Base-by-base conservation (phyloP, 1,140 invertebrate species). In the Chlorops oryzae region DNA sequence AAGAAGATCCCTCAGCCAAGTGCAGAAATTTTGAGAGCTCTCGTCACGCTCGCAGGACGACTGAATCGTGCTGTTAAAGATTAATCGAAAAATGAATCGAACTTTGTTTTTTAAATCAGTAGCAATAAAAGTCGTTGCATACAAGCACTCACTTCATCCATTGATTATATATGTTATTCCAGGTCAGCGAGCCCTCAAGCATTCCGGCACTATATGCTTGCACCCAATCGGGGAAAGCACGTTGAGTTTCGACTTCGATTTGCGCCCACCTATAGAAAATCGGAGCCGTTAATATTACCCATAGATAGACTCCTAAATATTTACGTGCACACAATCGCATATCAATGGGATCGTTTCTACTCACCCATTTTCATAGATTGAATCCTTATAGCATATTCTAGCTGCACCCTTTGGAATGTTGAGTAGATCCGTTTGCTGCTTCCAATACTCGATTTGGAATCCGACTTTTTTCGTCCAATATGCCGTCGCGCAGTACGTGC, bases 171-270 rank as follows among this genome's bases (percentile, higher is more conserved):
- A 94, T 92, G 22, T 91, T 75, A 55, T 86, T 82, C 80, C 84
- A 86, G 3, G 88, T 90, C 1, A 90, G 65, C 23, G 82, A 83
- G 0, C 90, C 91, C 73, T 95, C 92, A 1, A 90, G 75, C n/a
- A 90, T 77, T 7, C 92, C 92, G n/a, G 91, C 90, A 2, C 87
- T 85, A 66, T 86, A 92, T 0, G 89, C 89, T 74, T 95, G 92
- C 6, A 87, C 78, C 54, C 80, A 78, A 65, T 89, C 86, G 3
- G 83, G 79, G 69, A 83, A 87, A 2, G 77, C 75, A 34, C 74
- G 66, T 52, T 87, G 80, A 5, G 87, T 87, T 73, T 88, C 83
- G 42, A 91, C 80, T 76, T 91, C 87, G 13, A 92, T 71, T 55
- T 81, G 78, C 2, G 85, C 86, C 87, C 88, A 91, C 23, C 85